These are phyloP conservation scores for Rhabdomys dilectus DNA, from an alignment of 2,113 vertebrate species.

Conservation along the genomic window DNA sequence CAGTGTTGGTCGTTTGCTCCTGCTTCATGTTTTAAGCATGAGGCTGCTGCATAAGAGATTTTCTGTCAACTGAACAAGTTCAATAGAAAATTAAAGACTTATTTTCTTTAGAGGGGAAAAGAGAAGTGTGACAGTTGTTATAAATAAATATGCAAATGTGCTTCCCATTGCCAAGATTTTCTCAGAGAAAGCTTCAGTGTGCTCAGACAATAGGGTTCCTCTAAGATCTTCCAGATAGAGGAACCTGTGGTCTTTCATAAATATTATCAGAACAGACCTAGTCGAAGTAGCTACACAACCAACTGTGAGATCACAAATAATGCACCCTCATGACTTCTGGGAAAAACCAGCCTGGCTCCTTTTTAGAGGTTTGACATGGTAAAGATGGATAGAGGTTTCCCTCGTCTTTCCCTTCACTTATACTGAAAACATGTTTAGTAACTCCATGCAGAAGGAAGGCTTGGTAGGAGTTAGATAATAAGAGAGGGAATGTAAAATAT, in stretches of 20 bases:
- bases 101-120: conserved; percentile 76
- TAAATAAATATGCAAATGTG: conserved; percentile 80
- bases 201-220: conserved; percentile 76
- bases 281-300: conserved; percentile 64
- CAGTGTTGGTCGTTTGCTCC: conserved; percentile 52
- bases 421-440: neutral
- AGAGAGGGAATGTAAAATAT: neutral
- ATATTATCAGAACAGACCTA: conserved; percentile 72
- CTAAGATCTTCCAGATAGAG: conserved; percentile 63
- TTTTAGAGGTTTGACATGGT: conserved; percentile 17
- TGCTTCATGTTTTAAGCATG: conserved; percentile 77
- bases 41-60: conserved; percentile 49
- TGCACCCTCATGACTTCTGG: conserved; percentile 54
- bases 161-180: conserved; percentile 76
- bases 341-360: conserved; percentile 51
- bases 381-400: conserved; percentile 39
- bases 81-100: conserved; percentile 82
- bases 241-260: conserved; percentile 73
- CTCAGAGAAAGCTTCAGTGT: conserved; percentile 78
- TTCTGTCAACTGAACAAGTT: conserved; percentile 76
- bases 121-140: conserved; percentile 73
- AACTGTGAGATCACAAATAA: conserved; percentile 57
- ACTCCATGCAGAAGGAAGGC: neutral
- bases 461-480: neutral
- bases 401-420: conserved; percentile 14